These are phyloP conservation scores for Napeogenes inachia DNA, from an alignment of 2,888 invertebrate genomes.

Conservation along the genomic window DNA sequence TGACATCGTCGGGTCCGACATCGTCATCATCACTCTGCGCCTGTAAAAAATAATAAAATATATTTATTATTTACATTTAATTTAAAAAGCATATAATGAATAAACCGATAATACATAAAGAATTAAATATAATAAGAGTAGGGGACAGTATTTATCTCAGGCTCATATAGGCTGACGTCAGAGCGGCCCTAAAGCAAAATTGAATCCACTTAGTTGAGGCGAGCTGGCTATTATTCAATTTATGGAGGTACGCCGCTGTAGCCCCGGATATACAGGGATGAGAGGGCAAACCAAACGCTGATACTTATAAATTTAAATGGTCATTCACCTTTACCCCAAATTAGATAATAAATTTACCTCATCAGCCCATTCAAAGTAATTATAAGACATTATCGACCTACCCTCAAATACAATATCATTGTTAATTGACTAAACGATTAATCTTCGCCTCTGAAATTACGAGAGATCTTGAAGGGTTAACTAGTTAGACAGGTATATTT, in stretches of 20 bases:
- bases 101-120: background rate
- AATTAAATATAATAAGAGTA: slow-evolving; percentile 9
- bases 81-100: slow-evolving; percentile 13
- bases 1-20: slow-evolving; percentile 95
- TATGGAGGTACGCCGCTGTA: slow-evolving; percentile 48
- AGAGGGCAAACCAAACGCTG: slow-evolving; percentile 21
- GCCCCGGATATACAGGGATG: slow-evolving; percentile 38
- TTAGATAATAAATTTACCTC: too few species aligned
- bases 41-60: slow-evolving; percentile 65
- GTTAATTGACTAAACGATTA: too few species aligned
- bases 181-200: slow-evolving; percentile 58
- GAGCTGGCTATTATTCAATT: slow-evolving; percentile 69
- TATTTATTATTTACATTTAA: too few species aligned
- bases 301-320: slow-evolving; percentile 7
- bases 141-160: slow-evolving; percentile 20
- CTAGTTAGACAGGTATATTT: too few species aligned
- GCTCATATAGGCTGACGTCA: slow-evolving; percentile 30
- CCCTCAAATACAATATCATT: too few species aligned
- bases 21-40: slow-evolving; percentile 99
- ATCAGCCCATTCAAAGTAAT: too few species aligned
- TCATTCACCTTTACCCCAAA: background rate
- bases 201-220: slow-evolving; percentile 65
- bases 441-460: too few species aligned
- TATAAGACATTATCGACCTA: too few species aligned
- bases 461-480: too few species aligned